Base-by-base conservation (phyloP, 92 coral and sea anemone species). In the Epizoanthus stellaris region DNA sequence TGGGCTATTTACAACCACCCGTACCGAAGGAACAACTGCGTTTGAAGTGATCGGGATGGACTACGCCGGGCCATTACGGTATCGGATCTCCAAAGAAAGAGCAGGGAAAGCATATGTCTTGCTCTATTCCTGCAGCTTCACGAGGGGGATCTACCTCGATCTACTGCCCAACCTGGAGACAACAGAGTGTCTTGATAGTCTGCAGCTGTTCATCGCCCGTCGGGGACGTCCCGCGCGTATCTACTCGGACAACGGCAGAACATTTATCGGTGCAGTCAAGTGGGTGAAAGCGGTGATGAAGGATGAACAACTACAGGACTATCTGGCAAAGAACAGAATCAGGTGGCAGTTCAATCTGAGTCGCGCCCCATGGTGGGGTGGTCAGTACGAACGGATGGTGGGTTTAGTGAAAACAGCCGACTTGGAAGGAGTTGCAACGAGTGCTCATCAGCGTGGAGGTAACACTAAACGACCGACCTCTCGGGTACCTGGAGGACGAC, bases 51-150 rank as follows among this genome's bases (percentile, higher is more conserved):
- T 47, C 11, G 62, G 79, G 12, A 60, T 73, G 19, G 63, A 53
- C 79, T 53, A n/a, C 40, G 64, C 80, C 3, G 65, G 80, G 6
- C 65, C 80, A 20, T 30, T 30, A 30, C 36, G 36, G 36, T 30
- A 60, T 74, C 59, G 9, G 52, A 45, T 45, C 6, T 10, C 52
- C 1, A 5, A 6, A 45, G 52, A 45, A 45, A 5, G 9, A 10
- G 52, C 39, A 71, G 54, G 21, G 1, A 52, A 54, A 14, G 63
- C 43, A 7, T 52, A 74, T 38, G 15, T 54, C 3, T 2, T 52
- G n/a, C 63, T 74, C 19, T 54, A 74, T 53, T 38, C 80, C 14
- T 74, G 80, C 12, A 23, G 63, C 45, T 23, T 74, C 39, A 74
- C 80, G 10, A 0, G 21, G 3, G 80, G 15, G 1, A 10, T 74